Evolutionary conservation across 2,888 invertebrate species (phyloP), one percentile per base, ranked within the genome.

Genomic region (Phragmatobia fuliginosa): DNA sequence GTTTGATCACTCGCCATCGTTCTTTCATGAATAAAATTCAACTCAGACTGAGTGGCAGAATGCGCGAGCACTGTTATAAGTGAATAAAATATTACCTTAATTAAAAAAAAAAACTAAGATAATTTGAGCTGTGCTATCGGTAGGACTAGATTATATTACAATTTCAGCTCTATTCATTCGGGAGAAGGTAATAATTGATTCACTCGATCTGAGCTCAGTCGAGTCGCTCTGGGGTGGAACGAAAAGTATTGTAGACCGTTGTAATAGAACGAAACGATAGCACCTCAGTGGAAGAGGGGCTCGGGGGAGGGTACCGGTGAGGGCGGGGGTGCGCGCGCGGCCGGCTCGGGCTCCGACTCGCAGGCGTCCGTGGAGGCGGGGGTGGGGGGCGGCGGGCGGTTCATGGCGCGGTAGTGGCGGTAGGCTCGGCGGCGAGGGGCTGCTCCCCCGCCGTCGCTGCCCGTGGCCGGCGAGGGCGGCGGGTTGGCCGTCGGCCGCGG

Each of bases 321-420:
- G 36, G 98, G 98, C 14, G 98, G 98, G 16, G 98, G 98, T 49
- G 98, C 90, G 97, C 98, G 65, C 97, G 98, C 72, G 97, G 98
- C 72, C 96, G 97, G 78, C 97, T 97, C 89, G 83, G 95, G 87
- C 88, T 98, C 98, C 33, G 98, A 98, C 90, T 98, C 98, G 89
- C 98, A 98, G 85, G 98, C 99, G 78, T 99, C 98, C 82, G 99
- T 99, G 49, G 99, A 99, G 79, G 98, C 98, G 87, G 98, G 99
- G 0, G 99, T 99, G 32, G 99, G 99, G 18, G 99, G 99, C 36
- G 99, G 99, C 11, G 99, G 99, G 0, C 98, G 98, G 89, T 97
- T 97, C 92, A 97, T 97, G 75, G 97, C 97, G 78, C 96, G 91
- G 90, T 97, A 97, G 90, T 98, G 97, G 36, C 97, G 95, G 90